Evolutionary conservation across 2,888 invertebrate species (phyloP), one percentile per base, ranked within the genome.

Genomic region (Thyatira batis): DNA sequence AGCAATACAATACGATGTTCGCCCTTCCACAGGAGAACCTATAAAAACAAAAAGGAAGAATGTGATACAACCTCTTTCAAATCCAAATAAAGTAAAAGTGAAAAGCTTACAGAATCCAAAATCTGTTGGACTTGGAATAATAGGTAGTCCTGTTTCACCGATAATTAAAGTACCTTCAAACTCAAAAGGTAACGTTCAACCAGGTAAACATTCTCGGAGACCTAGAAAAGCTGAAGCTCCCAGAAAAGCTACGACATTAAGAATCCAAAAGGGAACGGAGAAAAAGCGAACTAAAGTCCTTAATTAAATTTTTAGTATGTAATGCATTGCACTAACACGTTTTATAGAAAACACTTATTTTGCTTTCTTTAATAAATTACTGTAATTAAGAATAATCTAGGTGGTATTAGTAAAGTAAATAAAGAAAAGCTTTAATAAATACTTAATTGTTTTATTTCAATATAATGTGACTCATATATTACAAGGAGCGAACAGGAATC

Each of bases 171-270:
- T 59, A 27, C 51, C 59, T 13, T 57, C 64, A 3, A 61, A 55
- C 44, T 62, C 71, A 2, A 75, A 67, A 50, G 21, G 43, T 2
- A 20, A 54, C 23, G 17, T 1, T 39, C 39, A 39, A 8, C 13
- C 17, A 17, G 48, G 48, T 6, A 48, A 48, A 5, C 27, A 48
- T 27, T 17, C 48, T 27, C 27, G 20, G 20, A 48, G 76, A 50
- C 63, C 64, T 4, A 69, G 63, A n/a, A 77, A 84, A 65, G 69
- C 64, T 0, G 80, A 82, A 2, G 59, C 71, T 28, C 73, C 73
- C 0, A 63, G 81, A 1, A 84, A 82, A 59, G 58, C 68, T 0
- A 75, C 69, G 0, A 72, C 60, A 0, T 45, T 73, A n/a, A 64
- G 73, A 13, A 45, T 60, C 21, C 75, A 71, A 60, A 80, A 77